Evolutionary conservation across 2,797 vertebrate species (phyloP).

Genomic region (Numenius phaeopus): DNA sequence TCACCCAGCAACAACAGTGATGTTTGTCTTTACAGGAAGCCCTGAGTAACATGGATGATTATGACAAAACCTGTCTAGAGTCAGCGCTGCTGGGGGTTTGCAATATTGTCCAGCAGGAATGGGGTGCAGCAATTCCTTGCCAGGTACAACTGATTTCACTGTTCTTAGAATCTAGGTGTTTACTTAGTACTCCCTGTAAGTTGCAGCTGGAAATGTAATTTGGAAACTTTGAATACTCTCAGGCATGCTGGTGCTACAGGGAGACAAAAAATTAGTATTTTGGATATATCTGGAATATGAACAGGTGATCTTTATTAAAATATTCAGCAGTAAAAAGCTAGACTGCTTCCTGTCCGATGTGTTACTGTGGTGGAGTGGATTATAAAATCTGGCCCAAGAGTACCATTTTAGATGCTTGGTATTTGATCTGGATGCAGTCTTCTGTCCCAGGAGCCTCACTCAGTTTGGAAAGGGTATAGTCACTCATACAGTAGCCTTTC

Average conservation of each 20-base stretch:
- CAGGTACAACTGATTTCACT: conserved; percentile 83
- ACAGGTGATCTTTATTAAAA: background rate
- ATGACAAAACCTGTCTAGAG: conserved; percentile 97
- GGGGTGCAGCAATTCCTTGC: conserved; percentile 94
- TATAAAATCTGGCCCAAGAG: background rate
- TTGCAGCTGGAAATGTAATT: background rate
- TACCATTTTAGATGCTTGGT: background rate
- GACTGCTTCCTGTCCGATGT: background rate
- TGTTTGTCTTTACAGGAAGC: conserved; percentile 86
- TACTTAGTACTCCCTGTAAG: background rate
- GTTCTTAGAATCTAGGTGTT: background rate
- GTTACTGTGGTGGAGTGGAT: background rate
- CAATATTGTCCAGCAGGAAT: conserved; percentile 96
- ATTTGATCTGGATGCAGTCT: background rate
- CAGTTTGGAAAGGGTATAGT: background rate
- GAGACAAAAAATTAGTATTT: background rate
- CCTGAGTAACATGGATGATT: conserved; percentile 95
- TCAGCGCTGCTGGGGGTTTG: conserved; percentile 91
- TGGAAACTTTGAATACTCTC: background rate
- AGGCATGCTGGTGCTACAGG: background rate
- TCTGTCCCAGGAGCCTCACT: background rate
- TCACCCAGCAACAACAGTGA: background rate
- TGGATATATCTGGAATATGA: background rate
- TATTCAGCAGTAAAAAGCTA: background rate
- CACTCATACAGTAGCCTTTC: background rate